Conservation (phyloP, 1,140 invertebrate species). For the Homalodisca vitripennis region DNA sequence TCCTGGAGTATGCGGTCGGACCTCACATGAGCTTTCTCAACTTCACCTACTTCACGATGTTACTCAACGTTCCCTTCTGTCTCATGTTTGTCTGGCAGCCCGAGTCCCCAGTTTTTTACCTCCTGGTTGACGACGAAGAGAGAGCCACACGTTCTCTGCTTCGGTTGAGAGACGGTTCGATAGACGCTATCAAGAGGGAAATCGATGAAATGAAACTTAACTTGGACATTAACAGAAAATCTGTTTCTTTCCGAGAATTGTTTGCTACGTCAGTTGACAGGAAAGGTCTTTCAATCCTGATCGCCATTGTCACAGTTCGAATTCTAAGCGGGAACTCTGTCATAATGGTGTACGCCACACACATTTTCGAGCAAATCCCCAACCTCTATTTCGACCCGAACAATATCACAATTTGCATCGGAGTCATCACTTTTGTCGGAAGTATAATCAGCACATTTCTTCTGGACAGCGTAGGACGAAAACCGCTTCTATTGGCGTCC, state of each 20-base stretch:
- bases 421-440: constrained; percentile 45
- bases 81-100: constrained; percentile 16
- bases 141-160: constrained; percentile 1
- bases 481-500: constrained; percentile 55
- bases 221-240: constrained; percentile 3
- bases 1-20: constrained; percentile 16
- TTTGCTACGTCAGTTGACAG: background rate
- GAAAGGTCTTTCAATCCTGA: constrained; percentile 6
- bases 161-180: constrained; percentile 5
- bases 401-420: constrained; percentile 33
- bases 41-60: constrained; percentile 8
- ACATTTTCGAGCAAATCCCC: background rate
- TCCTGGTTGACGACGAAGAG: constrained; percentile 12
- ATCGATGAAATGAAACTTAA: constrained; percentile 21
- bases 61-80: constrained; percentile 1
- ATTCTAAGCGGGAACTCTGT: constrained; percentile 19
- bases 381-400: constrained; percentile 27
- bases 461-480: constrained; percentile 51
- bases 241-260: background rate
- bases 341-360: constrained; percentile 18
- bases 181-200: constrained; percentile 15
- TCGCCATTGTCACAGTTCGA: background rate
- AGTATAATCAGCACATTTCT: constrained; percentile 48
- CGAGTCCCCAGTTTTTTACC: constrained; percentile 10
- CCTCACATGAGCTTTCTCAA: background rate